Evolutionary conservation across 2,888 invertebrate species (phyloP), one percentile per base, ranked within the genome.

Genomic region (Timema podura): DNA sequence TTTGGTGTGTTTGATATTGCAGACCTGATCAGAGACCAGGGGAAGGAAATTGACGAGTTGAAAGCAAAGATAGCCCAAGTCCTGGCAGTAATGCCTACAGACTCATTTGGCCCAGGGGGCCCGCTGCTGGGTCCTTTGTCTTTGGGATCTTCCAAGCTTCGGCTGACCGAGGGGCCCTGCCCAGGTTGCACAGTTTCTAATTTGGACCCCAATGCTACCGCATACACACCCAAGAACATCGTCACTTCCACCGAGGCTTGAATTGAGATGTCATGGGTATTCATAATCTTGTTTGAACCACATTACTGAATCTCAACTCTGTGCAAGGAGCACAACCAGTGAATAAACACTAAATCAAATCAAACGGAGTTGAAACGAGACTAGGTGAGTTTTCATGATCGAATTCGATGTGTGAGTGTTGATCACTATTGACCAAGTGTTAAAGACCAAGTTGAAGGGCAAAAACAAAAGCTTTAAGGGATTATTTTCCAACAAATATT

Each of bases 31-130:
- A 87, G 90, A 77, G 87, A 89, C 75, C 93, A 93, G 83, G 96
- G 96, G 77, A 92, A 93, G 79, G 96, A 96, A 83, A 91, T 97
- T 76, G 91, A 91, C 76, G 93, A 95, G 80, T 86, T 97, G 76
- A 96, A 96, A 81, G 88, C 90, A 72, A 92, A 93, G 84, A 91
- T 94, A 80, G 95, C 95, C 73, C 96, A 97, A 84, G 90, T 96
- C 80, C 84, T 97, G 82, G 96, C 96, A 46, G 93, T 96, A 74
- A 93, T 95, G 92, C 93, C 93, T 67, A 85, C 88, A 75, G 91
- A 91, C 78, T 83, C 86, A 68, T 86, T 89, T 78, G 85, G 85
- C 76, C 77, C 83, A 72, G 76, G 77, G 46, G 82, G 85, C 69
- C 80, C 85, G 64, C 83, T 86, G 74, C 72, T 46, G 46, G n/a